phyloP scores from a whole-genome alignment of 2,888 invertebrate genomes.

The Cylindroiulus punctatus region DNA sequence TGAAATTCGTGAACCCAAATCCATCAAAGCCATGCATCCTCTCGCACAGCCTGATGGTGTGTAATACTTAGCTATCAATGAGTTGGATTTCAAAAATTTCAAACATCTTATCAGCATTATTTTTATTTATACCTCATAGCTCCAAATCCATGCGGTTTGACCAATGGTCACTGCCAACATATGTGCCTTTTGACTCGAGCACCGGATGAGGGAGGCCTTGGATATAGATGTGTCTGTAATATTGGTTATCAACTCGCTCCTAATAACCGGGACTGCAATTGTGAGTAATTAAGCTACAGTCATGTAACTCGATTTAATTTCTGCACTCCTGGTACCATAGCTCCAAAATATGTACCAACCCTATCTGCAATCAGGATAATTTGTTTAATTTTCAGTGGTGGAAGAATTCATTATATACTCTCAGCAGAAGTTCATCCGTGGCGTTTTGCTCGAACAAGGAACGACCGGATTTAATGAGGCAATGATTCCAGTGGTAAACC shows the following conservation, averaged over 20 bases:
- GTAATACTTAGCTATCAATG: not conserved
- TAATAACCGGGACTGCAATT: slow-evolving; percentile 81
- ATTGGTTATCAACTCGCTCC: slow-evolving; percentile 82
- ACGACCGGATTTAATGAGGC: slow-evolving; percentile 94
- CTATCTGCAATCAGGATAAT: not conserved
- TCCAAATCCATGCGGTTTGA: slow-evolving; percentile 83
- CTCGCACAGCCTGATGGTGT: slow-evolving; percentile 77
- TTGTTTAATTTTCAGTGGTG: slow-evolving; percentile 69
- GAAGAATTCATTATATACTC: slow-evolving; percentile 94
- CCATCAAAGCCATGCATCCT: slow-evolving; percentile 82
- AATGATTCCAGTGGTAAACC: slow-evolving; percentile 90
- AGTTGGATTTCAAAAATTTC: slow-evolving; percentile 39
- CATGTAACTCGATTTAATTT: not conserved
- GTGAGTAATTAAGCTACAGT: slow-evolving; percentile 63
- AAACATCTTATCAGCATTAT: not conserved
- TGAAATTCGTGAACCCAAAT: slow-evolving; percentile 80
- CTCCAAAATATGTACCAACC: not conserved
- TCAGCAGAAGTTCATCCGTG: slow-evolving; percentile 94
- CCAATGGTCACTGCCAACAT: slow-evolving; percentile 90
- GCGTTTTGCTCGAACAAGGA: slow-evolving; percentile 85
- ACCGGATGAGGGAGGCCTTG: slow-evolving; percentile 75
- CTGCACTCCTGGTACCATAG: no score
- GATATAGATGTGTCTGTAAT: slow-evolving; percentile 90
- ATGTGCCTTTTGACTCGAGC: slow-evolving; percentile 86
- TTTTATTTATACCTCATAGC: slow-evolving; percentile 63